These are phyloP conservation scores for Steatocranus sp. DNA, from an alignment of 2,797 vertebrate species.

Conservation along the genomic window DNA sequence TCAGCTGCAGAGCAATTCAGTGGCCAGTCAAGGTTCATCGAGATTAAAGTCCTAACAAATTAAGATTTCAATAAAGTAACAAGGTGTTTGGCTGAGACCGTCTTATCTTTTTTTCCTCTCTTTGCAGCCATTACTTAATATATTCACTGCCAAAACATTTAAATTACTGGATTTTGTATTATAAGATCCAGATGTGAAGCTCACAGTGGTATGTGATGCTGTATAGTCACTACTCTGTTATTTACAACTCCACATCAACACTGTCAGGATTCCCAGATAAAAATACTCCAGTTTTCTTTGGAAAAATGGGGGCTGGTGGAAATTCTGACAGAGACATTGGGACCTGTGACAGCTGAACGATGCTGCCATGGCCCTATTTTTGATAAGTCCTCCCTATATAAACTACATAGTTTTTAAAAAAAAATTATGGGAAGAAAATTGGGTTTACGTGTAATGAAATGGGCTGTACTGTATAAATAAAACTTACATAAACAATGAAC, in stretches of 20 bases:
- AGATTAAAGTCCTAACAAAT: conserved; percentile 9
- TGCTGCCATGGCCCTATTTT: neutral
- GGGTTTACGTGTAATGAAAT: neutral
- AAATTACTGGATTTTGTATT: conserved; percentile 53
- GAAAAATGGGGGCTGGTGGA: conserved; percentile 51
- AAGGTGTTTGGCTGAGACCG: neutral
- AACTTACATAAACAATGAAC: neutral
- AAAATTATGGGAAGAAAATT: neutral
- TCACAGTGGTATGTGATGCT: conserved; percentile 56
- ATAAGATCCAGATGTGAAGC: conserved; percentile 73
- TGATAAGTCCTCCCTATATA: neutral
- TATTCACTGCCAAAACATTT: conserved; percentile 56
- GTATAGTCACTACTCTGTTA: conserved; percentile 58
- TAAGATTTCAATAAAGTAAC: conserved; percentile 11
- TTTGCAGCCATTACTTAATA: neutral
- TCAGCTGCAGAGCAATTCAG: neutral
- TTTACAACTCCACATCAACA: conserved; percentile 59
- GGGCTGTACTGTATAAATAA: neutral
- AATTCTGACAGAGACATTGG: neutral
- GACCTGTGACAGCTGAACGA: neutral
- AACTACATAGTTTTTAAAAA: neutral
- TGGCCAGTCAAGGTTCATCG: neutral
- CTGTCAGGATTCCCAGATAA: conserved; percentile 58
- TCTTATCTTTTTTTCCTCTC: neutral
- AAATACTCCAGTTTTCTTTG: conserved; percentile 53